phyloP scores from a whole-genome alignment of 37 sponge, comb jelly and placozoan genomes.

The Agelas oroides region DNA sequence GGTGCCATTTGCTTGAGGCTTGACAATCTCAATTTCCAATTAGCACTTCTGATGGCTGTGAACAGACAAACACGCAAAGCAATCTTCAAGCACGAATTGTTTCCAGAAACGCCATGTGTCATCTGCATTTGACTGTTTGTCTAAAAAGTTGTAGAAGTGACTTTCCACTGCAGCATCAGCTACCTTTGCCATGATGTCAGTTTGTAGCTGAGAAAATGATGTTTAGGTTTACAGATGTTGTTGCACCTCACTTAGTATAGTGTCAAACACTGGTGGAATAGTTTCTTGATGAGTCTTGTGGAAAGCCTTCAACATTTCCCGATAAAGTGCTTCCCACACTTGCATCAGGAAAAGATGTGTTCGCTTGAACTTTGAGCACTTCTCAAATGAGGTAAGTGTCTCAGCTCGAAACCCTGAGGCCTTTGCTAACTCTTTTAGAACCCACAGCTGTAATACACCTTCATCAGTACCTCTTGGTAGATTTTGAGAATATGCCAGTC shows the following conservation, averaged over 20 bases:
- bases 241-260: not conserved
- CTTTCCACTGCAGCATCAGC: not conserved
- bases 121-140: not conserved
- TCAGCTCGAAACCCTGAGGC: not conserved
- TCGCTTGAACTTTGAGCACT: constrained; percentile 26
- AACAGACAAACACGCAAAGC: constrained; percentile 21
- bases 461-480: not conserved
- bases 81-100: constrained; percentile 9
- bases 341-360: constrained; percentile 16
- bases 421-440: too few species aligned
- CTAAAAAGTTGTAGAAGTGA: not conserved
- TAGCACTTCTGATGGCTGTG: not conserved
- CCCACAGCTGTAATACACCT: not conserved
- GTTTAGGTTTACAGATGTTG: not conserved
- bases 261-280: too few species aligned
- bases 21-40: constrained; percentile 16
- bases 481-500: constrained; percentile 29
- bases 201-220: not conserved
- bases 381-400: constrained; percentile 15
- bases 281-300: too few species aligned
- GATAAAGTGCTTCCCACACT: constrained; percentile 24
- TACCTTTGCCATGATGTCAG: not conserved
- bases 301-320: not conserved
- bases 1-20: constrained; percentile 20
- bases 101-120: constrained; percentile 33